Percentiles rank a stretch among this genome's conserved stretches.
Evolutionary conservation across 1,140 invertebrate species (phyloP).

Genomic region (Penaeus vannamei): DNA sequence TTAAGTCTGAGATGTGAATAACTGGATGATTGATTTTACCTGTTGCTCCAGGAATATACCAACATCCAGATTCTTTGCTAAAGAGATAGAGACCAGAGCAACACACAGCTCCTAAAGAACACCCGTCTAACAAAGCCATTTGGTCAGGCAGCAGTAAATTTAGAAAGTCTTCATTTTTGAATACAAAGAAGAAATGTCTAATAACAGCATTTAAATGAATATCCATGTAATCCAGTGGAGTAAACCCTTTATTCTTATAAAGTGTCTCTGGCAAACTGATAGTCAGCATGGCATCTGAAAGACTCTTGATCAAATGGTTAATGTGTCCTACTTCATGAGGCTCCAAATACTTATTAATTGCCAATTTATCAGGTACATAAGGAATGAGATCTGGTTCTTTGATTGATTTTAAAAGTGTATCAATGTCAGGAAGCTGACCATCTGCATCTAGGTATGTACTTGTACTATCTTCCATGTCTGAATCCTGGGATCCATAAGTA

Average conservation of each 20-base stretch:
- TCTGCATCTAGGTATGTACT: conserved; percentile 19
- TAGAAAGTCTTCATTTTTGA: conserved; percentile 66
- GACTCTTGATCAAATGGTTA: conserved; percentile 64
- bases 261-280: conserved; percentile 59
- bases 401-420: conserved; percentile 58
- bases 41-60: conserved; percentile 60
- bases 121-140: conserved; percentile 60
- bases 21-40: conserved; percentile 54
- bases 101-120: conserved; percentile 53
- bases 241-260: conserved; percentile 58
- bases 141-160: conserved; percentile 58
- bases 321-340: conserved; percentile 65
- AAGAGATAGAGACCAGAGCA: conserved; percentile 58
- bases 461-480: conserved; percentile 41
- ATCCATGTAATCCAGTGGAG: conserved; percentile 62
- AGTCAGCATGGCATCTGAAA: conserved; percentile 61
- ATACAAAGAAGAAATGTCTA: conserved; percentile 61
- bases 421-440: conserved; percentile 40
- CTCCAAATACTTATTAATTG: conserved; percentile 59
- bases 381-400: conserved; percentile 48
- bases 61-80: conserved; percentile 61
- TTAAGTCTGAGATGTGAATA: conserved; percentile 53
- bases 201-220: conserved; percentile 63
- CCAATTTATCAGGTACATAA: conserved; percentile 46
- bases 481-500: conserved; percentile 43